Evolutionary conservation across 2,888 invertebrate genomes (phyloP).

Genomic region (Heliconius charithonia): DNA sequence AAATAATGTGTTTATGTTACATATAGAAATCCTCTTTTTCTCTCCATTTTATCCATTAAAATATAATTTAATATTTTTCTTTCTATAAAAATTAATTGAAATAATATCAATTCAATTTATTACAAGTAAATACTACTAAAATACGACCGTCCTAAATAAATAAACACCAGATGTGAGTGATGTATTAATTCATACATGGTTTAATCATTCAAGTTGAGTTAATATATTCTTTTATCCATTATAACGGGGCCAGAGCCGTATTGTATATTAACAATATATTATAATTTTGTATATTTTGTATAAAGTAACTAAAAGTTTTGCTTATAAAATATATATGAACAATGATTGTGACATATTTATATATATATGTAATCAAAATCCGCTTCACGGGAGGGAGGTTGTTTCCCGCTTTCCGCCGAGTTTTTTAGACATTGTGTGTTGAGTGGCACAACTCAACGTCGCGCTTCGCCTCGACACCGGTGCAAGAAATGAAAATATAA

Average conservation of each 20-base stretch:
- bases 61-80: not conserved
- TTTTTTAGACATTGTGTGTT: not conserved
- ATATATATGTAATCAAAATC: not conserved
- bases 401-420: too few species aligned
- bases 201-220: not conserved
- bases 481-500: too few species aligned
- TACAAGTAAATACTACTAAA: not conserved
- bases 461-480: too few species aligned
- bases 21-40: too few species aligned
- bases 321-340: not conserved
- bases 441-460: too few species aligned
- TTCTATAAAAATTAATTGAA: not conserved
- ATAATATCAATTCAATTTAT: not conserved
- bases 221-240: not conserved
- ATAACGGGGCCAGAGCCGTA: not conserved
- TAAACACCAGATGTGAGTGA: constrained; percentile 6
- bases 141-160: constrained; percentile 1
- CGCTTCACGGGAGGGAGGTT: too few species aligned
- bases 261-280: not conserved
- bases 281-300: not conserved
- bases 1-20: not conserved
- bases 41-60: not conserved
- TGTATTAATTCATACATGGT: not conserved
- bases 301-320: too few species aligned
- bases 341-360: not conserved